A percentile compares a stretch with the other conserved stretches of the same genome.
Evolutionary conservation across 2,113 vertebrate species (phyloP).

Genomic region (Silurus meridionalis): DNA sequence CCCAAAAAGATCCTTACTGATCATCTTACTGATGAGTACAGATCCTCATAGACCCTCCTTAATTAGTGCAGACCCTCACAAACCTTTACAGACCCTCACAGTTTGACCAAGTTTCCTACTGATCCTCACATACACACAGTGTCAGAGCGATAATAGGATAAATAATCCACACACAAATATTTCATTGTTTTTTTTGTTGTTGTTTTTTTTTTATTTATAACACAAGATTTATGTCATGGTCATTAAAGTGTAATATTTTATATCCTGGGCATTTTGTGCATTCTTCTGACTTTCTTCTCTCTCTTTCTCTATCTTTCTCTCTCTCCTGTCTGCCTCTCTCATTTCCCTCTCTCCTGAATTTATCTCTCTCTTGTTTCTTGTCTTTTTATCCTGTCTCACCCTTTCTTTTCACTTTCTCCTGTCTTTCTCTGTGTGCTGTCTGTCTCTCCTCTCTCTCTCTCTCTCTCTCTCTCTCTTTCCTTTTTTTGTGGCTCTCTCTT

Average conservation of each 20-base stretch:
- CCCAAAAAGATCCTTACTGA: too few relatives aligned
- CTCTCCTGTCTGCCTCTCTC: background rate
- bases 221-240: background rate
- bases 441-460: background rate
- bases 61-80: too few relatives aligned
- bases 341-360: conserved; percentile 24
- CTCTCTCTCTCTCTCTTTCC: background rate
- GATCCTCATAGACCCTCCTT: too few relatives aligned
- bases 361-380: too few relatives aligned
- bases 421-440: too few relatives aligned
- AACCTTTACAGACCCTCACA: too few relatives aligned
- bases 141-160: background rate
- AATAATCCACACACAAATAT: background rate
- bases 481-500: conserved; percentile 5
- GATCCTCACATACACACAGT: background rate
- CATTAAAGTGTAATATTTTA: background rate
- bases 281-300: background rate
- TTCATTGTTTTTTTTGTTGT: background rate
- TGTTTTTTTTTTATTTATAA: background rate
- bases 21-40: too few relatives aligned
- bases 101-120: too few relatives aligned
- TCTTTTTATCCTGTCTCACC: too few relatives aligned
- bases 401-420: too few relatives aligned
- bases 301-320: background rate
- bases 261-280: background rate